Base-by-base conservation (phyloP, 2,888 invertebrate species). In the Pyrocoelia pectoralis region DNA sequence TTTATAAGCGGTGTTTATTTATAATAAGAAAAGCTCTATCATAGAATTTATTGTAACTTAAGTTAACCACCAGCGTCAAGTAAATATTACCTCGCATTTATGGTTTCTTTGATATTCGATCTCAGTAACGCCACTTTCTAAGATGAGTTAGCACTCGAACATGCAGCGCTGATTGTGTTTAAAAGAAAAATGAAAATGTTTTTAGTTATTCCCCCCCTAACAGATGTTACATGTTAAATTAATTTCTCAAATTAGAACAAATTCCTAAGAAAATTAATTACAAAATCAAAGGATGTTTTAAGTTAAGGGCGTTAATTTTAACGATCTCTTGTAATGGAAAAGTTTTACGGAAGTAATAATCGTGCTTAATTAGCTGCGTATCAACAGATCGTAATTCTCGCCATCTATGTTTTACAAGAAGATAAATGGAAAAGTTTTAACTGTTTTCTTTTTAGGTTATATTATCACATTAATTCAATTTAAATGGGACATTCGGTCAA, bases 401-500 rank as follows among this genome's bases (percentile, higher is more conserved):
- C 38, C 33, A 52, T 38, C 38, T 15, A 52, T 55, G 24, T 28
- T 12, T 46, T 24, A 46, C n/a, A 18, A 55, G 10, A 41, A 29
- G 38, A 48, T 40, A 48, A 56, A 56, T 41, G 19, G 1, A n/a
- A 18, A 18, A 54, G 53, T 54, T 51, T 58, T 41, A 58, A 43
- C 52, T 41, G 8, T 52, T 50, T 33, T 59, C 28, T 19, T 8
- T n/a, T 9, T 54, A 60, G 59, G 50, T 60, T 60, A 3, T 24
- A 64, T 60, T 59, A 55, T 19, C 41, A 51, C 59, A 56, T 41
- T 64, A 64, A 64, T 64, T 64, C 29, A 52, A 43, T 43, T 33
- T 28, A 59, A 56, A 50, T 48, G 56, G 59, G 69, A 63, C 68
- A 67, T 70, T 66, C 70, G 56, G 66, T 61, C 57, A 61, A 61